Evolutionary conservation across 1,140 invertebrate species (phyloP).

Genomic region (Macrosteles quadrilineatus): DNA sequence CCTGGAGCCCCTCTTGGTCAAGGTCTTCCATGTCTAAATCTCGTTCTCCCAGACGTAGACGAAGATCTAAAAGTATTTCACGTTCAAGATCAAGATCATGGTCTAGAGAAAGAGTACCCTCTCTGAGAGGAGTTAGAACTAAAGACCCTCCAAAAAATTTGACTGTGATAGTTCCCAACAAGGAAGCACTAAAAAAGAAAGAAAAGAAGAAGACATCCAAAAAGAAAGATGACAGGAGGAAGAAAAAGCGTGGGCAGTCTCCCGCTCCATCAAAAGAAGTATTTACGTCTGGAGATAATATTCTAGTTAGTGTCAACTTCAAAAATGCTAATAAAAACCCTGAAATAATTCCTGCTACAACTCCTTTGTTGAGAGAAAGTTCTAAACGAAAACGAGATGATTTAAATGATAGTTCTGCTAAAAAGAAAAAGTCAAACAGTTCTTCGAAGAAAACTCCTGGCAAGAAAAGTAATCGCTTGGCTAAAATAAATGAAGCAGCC

Average conservation of each 20-base stretch:
- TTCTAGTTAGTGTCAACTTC: slow-evolving; percentile 88
- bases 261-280: slow-evolving; percentile 81
- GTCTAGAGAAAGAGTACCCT: slow-evolving; percentile 15
- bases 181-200: slow-evolving; percentile 54
- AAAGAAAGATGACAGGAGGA: slow-evolving; percentile 53
- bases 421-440: slow-evolving; percentile 45
- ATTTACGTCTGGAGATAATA: slow-evolving; percentile 88
- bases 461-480: slow-evolving; percentile 32
- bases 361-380: slow-evolving; percentile 46
- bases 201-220: slow-evolving; percentile 41
- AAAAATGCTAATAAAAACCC: slow-evolving; percentile 57
- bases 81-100: slow-evolving; percentile 25
- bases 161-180: slow-evolving; percentile 58
- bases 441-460: slow-evolving; percentile 47
- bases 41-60: background rate
- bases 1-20: slow-evolving; percentile 50
- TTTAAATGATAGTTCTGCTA: slow-evolving; percentile 49
- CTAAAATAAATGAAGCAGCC: slow-evolving; percentile 35
- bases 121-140: background rate
- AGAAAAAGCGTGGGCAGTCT: slow-evolving; percentile 55
- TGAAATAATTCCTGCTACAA: slow-evolving; percentile 29
- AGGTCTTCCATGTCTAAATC: slow-evolving; percentile 46
- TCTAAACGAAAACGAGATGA: slow-evolving; percentile 51
- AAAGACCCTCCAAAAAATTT: slow-evolving; percentile 49
- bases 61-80: slow-evolving; percentile 15